Evolutionary conservation across 2,113 vertebrate genomes (phyloP).

Genomic region (Lamprotornis superbus): DNA sequence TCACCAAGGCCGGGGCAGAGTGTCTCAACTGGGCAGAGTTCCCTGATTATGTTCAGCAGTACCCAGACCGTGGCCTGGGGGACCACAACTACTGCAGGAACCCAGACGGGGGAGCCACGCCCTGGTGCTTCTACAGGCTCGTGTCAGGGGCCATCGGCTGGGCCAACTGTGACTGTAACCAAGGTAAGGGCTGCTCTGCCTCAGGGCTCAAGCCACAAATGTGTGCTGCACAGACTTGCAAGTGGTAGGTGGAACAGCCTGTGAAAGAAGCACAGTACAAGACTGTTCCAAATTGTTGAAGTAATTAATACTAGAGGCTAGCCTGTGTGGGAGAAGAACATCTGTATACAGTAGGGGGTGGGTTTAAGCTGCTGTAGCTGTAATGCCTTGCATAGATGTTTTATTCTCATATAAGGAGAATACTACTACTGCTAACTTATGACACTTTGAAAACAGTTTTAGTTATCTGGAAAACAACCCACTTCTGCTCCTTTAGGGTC

Average conservation of each 20-base stretch:
- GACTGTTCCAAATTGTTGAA: not conserved
- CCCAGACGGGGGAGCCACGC: constrained; percentile 82
- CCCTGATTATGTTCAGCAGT: constrained; percentile 89
- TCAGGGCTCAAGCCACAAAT: not conserved
- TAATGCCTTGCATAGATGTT: not conserved
- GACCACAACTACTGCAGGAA: constrained; percentile 90
- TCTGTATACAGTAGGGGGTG: not conserved
- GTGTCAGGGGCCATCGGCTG: constrained; percentile 83
- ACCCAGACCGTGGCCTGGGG: constrained; percentile 86
- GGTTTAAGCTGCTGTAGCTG: not conserved
- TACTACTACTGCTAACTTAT: not conserved
- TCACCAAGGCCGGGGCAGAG: constrained; percentile 82
- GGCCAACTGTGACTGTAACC: constrained; percentile 90
- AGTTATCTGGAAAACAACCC: constrained; percentile 1
- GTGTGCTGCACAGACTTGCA: not conserved
- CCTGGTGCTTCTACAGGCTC: constrained; percentile 93
- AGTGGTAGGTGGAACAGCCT: not conserved
- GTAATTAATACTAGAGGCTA: not conserved
- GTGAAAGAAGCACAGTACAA: not conserved
- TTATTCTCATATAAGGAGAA: not conserved
- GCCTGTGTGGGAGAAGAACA: not conserved
- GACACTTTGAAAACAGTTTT: not conserved
- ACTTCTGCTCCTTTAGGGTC: not conserved
- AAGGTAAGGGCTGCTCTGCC: constrained; percentile 72
- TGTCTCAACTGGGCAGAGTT: constrained; percentile 90